phyloP scores from a whole-genome alignment of 2,888 invertebrate species.

The Limenitis arthemis region DNA sequence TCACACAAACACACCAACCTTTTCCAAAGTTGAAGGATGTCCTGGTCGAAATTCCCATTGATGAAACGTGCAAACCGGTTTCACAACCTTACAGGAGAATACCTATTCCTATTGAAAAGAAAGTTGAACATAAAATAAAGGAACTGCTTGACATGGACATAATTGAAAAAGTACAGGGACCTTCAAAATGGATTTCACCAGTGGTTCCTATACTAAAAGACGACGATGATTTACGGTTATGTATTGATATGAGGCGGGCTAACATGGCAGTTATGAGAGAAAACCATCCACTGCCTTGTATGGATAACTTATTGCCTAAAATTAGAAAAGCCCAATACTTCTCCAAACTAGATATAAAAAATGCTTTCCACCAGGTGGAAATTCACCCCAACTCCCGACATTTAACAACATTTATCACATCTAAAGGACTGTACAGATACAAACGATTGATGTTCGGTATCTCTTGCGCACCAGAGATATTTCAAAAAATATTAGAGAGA shows the following conservation, averaged over 20 bases:
- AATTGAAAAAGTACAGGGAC: slow-evolving; percentile 20
- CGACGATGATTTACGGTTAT: slow-evolving; percentile 8
- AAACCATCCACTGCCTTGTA: slow-evolving; percentile 25
- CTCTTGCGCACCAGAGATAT: slow-evolving; percentile 29
- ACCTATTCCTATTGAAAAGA: slow-evolving; percentile 21
- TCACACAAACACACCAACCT: slow-evolving; percentile 11
- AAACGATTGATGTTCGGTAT: slow-evolving; percentile 34
- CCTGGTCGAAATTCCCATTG: slow-evolving; percentile 23
- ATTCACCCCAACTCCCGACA: slow-evolving; percentile 19
- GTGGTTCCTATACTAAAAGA: slow-evolving; percentile 27
- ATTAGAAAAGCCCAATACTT: slow-evolving; percentile 25
- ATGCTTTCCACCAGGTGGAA: slow-evolving; percentile 30
- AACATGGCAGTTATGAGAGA: slow-evolving; percentile 17
- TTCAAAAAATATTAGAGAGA: slow-evolving; percentile 29
- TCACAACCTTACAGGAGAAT: slow-evolving; percentile 21
- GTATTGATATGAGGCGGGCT: slow-evolving; percentile 14
- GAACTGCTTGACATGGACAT: slow-evolving; percentile 18
- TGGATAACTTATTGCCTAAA: slow-evolving; percentile 29
- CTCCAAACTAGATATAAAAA: slow-evolving; percentile 25
- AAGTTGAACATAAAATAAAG: slow-evolving; percentile 7
- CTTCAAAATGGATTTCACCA: slow-evolving; percentile 25
- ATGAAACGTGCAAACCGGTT: slow-evolving; percentile 17
- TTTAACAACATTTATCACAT: slow-evolving; percentile 29
- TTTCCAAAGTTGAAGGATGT: slow-evolving; percentile 26
- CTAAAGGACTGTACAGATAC: slow-evolving; percentile 28